A percentile compares a stretch with the other conserved stretches of the same genome.
Evolutionary conservation across 2,113 vertebrate genomes (phyloP).

Genomic region (Python bivittatus): DNA sequence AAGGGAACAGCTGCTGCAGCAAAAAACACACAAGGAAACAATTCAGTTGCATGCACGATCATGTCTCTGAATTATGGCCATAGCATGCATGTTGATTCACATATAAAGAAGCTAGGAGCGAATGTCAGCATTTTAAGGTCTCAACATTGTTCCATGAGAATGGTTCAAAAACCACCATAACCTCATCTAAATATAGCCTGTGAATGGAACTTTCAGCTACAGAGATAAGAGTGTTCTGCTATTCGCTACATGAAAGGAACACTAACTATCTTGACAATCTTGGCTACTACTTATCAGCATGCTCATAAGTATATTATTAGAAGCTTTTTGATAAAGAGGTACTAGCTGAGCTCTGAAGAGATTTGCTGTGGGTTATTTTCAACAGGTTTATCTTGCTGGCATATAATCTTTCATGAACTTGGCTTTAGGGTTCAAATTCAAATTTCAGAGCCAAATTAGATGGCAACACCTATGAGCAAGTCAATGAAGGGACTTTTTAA

Average conservation of each 20-base stretch:
- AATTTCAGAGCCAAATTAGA: conserved; percentile 57
- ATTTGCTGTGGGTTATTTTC: conserved; percentile 43
- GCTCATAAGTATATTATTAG: conserved; percentile 53
- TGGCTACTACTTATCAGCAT: conserved; percentile 44
- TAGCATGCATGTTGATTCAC: background rate
- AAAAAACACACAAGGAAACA: background rate
- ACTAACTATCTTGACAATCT: conserved; percentile 35
- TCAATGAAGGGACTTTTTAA: conserved; percentile 31
- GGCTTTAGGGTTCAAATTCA: conserved; percentile 52
- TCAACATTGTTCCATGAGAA: background rate
- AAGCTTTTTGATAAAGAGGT: conserved; percentile 44
- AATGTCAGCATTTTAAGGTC: background rate
- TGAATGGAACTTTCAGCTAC: conserved; percentile 34
- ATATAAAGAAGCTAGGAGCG: background rate
- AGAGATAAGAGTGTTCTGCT: background rate
- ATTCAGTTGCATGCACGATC: background rate
- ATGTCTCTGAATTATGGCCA: conserved; percentile 3
- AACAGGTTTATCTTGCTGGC: conserved; percentile 23
- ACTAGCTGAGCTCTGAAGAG: conserved; percentile 41
- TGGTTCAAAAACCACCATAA: conserved; percentile 25
- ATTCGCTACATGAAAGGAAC: conserved; percentile 43
- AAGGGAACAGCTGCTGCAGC: background rate
- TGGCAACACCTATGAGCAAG: conserved; percentile 47
- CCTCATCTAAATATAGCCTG: conserved; percentile 35
- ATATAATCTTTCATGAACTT: conserved; percentile 43